Evolutionary conservation across 37 sponge, comb jelly and placozoan genomes (phyloP), one percentile per base, ranked within the genome.

Genomic region (Spongilla lacustris): DNA sequence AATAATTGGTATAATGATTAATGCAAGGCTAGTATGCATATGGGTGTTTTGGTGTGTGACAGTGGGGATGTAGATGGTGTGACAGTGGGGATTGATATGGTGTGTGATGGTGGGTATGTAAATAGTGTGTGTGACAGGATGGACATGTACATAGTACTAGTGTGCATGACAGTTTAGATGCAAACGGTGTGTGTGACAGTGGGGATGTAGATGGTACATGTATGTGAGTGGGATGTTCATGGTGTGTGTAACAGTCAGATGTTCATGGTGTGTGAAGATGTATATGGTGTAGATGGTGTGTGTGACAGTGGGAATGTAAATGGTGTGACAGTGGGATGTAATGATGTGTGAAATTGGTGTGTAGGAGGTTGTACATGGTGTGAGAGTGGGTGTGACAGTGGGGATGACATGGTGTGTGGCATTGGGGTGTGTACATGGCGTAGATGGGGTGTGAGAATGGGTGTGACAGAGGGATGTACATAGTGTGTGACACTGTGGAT

Each of bases 1-100:
- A 58, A 58, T 58, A 58, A 58, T 58, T 58, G 58, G 58, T 58
- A 58, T 58, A 58, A 58, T 58, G 58, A 58, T 58, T 58, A 58
- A 58, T 58, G 58, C 58, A 58, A 58, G 58, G 58, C 58, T 58
- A 58, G 58, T 58, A 58, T 41, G 58, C 58, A 58, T 58, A 58
- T 58, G 58, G 58, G 58, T 58, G 58, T 58, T 58, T 58, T 58
- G 58, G 58, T 58, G 58, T 58, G 58, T 58, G 58, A 58, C 58
- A 58, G 58, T 58, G 58, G 58, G 58, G 58, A 58, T 58, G 58
- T 58, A 58, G 58, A 58, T 58, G 58, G 58, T 58, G 58, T 58
- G 58, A 58, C 58, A 58, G 58, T 58, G 58, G 58, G 58, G 58
- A 58, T 58, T 58, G 58, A 58, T 17, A 58, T 58, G 58, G 58